Evolutionary conservation across 2,113 vertebrate species (phyloP).

Genomic region (Pterocles orientalis): DNA sequence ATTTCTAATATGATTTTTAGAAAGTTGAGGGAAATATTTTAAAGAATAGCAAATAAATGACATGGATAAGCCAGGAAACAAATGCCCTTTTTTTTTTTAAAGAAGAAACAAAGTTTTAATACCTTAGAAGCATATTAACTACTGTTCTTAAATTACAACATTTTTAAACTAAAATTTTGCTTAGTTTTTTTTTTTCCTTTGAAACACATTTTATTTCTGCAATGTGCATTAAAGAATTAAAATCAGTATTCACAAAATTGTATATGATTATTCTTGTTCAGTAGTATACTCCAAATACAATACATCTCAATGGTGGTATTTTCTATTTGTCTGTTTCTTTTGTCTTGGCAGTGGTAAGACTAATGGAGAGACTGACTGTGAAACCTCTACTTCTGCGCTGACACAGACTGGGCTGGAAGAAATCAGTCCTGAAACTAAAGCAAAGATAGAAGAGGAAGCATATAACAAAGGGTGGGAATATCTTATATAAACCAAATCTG

Average conservation of each 20-base stretch:
- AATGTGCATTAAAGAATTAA: background rate
- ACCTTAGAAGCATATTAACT: background rate
- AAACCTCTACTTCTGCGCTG: constrained; percentile 69
- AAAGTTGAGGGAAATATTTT: background rate
- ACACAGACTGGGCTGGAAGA: constrained; percentile 79
- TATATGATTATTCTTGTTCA: background rate
- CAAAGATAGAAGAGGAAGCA: constrained; percentile 91
- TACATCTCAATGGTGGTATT: background rate
- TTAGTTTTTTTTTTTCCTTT: background rate
- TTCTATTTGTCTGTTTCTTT: constrained; percentile 68
- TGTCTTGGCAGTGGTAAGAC: constrained; percentile 87
- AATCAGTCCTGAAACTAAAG: constrained; percentile 85
- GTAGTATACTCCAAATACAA: background rate
- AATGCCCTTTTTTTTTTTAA: background rate
- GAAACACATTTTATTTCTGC: background rate
- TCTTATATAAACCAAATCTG: background rate
- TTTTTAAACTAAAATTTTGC: background rate
- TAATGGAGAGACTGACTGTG: constrained; percentile 81
- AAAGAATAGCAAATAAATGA: background rate
- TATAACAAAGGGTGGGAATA: constrained; percentile 91
- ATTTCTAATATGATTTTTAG: constrained; percentile 41
- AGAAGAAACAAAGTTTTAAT: background rate
- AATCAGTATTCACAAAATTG: background rate
- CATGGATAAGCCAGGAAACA: background rate
- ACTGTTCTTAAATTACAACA: background rate